Percentiles rank a stretch among this genome's conserved stretches.
These are phyloP conservation scores for Malacoraja senta DNA, from an alignment of 2,797 vertebrate genomes.

Conservation along the genomic window DNA sequence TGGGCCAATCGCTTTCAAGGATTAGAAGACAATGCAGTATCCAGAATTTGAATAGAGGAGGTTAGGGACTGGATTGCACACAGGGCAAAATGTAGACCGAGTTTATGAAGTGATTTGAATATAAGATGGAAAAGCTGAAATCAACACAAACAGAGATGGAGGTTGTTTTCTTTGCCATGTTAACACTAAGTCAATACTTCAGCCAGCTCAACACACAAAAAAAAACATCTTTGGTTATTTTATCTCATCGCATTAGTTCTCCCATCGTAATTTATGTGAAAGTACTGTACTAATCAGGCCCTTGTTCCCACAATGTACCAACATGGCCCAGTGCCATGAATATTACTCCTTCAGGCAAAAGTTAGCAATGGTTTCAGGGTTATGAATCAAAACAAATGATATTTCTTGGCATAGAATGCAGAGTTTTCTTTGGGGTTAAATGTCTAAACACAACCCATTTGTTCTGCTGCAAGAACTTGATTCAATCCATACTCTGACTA, in stretches of 20 bases:
- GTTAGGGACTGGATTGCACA: not conserved
- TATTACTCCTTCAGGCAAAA: not conserved
- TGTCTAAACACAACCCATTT: not conserved
- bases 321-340: not conserved
- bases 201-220: not conserved
- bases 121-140: not conserved
- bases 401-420: conserved; percentile 9
- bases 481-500: not conserved
- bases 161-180: not conserved
- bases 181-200: not conserved
- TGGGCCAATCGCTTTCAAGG: not conserved
- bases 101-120: not conserved
- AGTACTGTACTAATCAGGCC: too few relatives aligned
- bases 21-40: not conserved
- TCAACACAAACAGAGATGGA: not conserved
- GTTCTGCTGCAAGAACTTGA: not conserved
- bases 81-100: too few relatives aligned
- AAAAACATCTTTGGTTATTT: not conserved
- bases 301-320: not conserved
- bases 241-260: not conserved
- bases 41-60: not conserved
- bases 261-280: not conserved
- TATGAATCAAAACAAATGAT: not conserved
- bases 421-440: not conserved
- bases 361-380: conserved; percentile 20